Evolutionary conservation across 2,797 vertebrate genomes (phyloP).

Genomic region (Xiphophorus birchmanni): DNA sequence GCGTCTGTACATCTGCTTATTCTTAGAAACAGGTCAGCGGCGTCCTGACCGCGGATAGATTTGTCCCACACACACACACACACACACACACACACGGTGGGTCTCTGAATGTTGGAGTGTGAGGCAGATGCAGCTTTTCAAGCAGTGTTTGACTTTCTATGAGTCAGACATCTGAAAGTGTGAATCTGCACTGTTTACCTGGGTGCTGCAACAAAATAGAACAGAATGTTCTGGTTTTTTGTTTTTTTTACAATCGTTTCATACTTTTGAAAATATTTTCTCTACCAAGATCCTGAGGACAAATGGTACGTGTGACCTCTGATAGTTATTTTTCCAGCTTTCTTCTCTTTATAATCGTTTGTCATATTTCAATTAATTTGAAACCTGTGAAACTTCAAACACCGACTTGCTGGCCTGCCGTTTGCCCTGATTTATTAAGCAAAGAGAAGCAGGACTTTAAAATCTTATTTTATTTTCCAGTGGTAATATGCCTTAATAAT

Average conservation of each 20-base stretch:
- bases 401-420: not conserved
- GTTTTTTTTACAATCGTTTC: not conserved
- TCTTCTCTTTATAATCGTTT: slow-evolving; percentile 6
- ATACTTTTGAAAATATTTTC: slow-evolving; percentile 6
- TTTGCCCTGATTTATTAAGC: not conserved
- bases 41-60: slow-evolving; percentile 10
- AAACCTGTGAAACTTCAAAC: slow-evolving; percentile 25
- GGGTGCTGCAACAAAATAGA: not conserved
- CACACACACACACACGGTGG: slow-evolving; percentile 22
- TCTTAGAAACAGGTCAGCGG: slow-evolving; percentile 42
- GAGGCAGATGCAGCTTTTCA: slow-evolving; percentile 1
- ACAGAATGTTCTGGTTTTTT: slow-evolving; percentile 4
- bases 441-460: not conserved
- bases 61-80: slow-evolving; percentile 29
- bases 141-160: slow-evolving; percentile 11
- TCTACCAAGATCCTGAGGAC: slow-evolving; percentile 9
- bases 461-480: not conserved
- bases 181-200: not conserved
- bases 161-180: not conserved
- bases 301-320: slow-evolving; percentile 19
- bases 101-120: slow-evolving; percentile 8
- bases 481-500: not conserved
- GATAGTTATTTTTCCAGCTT: slow-evolving; percentile 26
- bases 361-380: slow-evolving; percentile 12
- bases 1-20: slow-evolving; percentile 27